Evolutionary conservation across 2,888 invertebrate species (phyloP).

Genomic region (Leptodirus hochenwartii): DNA sequence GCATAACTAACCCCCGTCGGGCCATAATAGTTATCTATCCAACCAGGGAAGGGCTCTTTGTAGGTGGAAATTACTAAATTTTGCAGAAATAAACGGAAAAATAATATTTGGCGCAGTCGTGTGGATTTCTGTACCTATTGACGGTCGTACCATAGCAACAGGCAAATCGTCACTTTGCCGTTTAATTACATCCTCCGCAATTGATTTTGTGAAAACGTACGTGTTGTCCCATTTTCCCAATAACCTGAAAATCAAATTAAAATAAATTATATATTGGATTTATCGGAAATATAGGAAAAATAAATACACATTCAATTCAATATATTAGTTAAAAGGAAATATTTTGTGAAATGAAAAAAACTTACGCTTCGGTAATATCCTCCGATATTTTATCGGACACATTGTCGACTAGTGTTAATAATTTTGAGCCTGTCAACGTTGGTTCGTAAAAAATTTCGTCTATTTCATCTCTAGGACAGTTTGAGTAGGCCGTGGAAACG

Average conservation of each 20-base stretch:
- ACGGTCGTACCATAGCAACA: conserved; percentile 65
- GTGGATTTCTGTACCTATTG: conserved; percentile 45
- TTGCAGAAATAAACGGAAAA: not conserved
- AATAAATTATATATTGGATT: conserved; percentile 2
- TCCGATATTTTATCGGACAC: conserved; percentile 33
- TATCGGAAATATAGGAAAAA: not conserved
- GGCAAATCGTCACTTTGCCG: conserved; percentile 53
- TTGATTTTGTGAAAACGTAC: conserved; percentile 79
- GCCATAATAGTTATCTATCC: conserved; percentile 86
- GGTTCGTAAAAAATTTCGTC: conserved; percentile 28
- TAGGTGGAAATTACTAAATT: conserved; percentile 43
- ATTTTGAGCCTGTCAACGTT: conserved; percentile 31
- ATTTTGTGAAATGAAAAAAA: conserved; percentile 7
- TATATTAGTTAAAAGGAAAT: not conserved
- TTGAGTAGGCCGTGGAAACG: conserved; percentile 46
- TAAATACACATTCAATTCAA: not conserved
- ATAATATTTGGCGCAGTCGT: not conserved
- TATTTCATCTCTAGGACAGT: conserved; percentile 31
- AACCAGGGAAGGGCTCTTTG: conserved; percentile 58
- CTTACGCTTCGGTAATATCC: conserved; percentile 38
- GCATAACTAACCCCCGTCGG: conserved; percentile 61
- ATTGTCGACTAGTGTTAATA: conserved; percentile 31
- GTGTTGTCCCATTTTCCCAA: conserved; percentile 68
- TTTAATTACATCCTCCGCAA: conserved; percentile 62
- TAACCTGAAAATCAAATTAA: conserved; percentile 29